Conservation (phyloP, 2,888 invertebrate species). For the Caenorhabditis macrosperma region DNA sequence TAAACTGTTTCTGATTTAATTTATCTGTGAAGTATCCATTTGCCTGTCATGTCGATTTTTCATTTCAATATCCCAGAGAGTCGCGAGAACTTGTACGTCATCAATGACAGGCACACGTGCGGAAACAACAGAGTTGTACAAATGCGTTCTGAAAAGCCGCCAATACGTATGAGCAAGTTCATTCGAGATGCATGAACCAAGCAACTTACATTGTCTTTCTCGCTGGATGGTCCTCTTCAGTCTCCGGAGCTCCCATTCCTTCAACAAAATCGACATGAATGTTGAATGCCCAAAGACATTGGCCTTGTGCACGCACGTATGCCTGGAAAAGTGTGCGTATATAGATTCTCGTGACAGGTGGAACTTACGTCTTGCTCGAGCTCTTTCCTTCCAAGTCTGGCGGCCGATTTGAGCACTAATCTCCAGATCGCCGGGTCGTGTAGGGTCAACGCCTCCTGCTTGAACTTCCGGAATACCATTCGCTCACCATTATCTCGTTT, state of each 20-base stretch:
- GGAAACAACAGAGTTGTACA: neutral
- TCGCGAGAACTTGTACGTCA: neutral
- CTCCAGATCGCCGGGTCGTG: constrained; percentile 40
- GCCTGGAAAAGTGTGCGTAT: constrained; percentile 24
- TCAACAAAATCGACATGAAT: constrained; percentile 31
- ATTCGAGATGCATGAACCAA: neutral
- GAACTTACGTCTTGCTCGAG: constrained; percentile 1
- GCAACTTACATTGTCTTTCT: neutral
- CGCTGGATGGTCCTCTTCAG: too few relatives aligned
- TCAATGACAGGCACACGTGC: neutral
- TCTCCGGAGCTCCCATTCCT: neutral
- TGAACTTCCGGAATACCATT: neutral
- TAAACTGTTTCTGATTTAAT: too few relatives aligned
- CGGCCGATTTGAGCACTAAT: constrained; percentile 26
- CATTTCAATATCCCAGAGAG: neutral
- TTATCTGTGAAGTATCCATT: neutral
- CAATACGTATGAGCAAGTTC: neutral
- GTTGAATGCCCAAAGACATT: constrained; percentile 40
- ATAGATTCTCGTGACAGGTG: neutral
- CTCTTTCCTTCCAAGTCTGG: neutral
- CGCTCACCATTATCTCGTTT: neutral
- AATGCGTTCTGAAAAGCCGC: neutral
- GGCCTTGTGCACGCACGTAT: constrained; percentile 13
- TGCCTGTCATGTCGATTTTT: neutral
- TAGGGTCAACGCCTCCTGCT: neutral